Percentiles rank a stretch among this genome's conserved stretches.
Evolutionary conservation across 2,888 invertebrate species (phyloP).

Genomic region (Oscheius sp.): DNA sequence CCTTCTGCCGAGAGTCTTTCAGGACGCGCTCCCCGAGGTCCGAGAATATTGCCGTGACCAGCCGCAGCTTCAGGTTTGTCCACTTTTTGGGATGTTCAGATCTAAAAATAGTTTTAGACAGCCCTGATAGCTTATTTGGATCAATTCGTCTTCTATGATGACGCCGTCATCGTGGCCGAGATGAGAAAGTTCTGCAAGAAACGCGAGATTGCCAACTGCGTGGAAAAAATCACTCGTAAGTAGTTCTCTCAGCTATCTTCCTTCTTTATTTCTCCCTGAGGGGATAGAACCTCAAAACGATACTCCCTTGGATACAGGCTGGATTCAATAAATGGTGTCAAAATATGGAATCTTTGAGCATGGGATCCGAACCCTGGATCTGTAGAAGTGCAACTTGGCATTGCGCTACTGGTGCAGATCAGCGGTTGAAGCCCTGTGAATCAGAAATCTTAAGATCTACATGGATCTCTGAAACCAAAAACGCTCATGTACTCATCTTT

Average conservation of each 20-base stretch:
- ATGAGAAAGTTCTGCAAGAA: neutral
- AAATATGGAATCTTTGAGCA: no score
- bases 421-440: no score
- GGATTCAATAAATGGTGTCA: no score
- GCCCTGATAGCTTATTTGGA: neutral
- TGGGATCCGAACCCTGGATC: no score
- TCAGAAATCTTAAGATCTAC: no score
- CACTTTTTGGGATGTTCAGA: no score
- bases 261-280: no score
- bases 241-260: neutral
- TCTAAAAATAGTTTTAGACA: neutral
- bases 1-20: slow-evolving; percentile 22
- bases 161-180: neutral
- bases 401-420: no score
- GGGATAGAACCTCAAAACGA: no score
- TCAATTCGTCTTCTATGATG: neutral
- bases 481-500: neutral
- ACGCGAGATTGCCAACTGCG: neutral
- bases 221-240: slow-evolving; percentile 11
- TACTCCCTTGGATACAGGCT: no score
- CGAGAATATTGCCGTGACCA: neutral
- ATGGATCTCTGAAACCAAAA: no score
- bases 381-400: no score
- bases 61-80: neutral
- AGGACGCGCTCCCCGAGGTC: slow-evolving; percentile 19